Conservation (phyloP, 30 jellyfish, hydroid and myxozoan species). For the Rhopilema esculentum region DNA sequence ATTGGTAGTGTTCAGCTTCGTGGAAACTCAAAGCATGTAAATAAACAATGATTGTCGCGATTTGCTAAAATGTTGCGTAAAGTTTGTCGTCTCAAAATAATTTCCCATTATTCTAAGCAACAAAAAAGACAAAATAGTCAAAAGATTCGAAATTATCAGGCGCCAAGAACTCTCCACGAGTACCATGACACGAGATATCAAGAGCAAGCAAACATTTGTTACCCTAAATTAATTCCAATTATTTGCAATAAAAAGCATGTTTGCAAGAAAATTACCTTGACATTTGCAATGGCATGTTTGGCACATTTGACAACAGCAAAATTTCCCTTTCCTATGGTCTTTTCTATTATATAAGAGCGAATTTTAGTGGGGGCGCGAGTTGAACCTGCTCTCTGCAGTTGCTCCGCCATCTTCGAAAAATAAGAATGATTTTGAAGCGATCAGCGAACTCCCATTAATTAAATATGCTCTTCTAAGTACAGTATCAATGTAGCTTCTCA, state of each 20-base stretch:
- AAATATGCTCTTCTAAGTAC: conserved; percentile 49
- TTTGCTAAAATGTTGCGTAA: background rate
- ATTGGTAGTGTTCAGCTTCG: background rate
- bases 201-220: conserved; percentile 6
- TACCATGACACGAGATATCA: conserved; percentile 1
- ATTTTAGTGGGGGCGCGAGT: conserved; percentile 81
- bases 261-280: conserved; percentile 57
- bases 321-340: conserved; percentile 95
- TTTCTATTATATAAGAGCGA: conserved; percentile 82
- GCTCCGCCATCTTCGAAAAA: conserved; percentile 84
- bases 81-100: background rate
- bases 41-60: background rate
- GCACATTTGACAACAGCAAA: conserved; percentile 98
- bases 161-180: conserved; percentile 11
- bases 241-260: background rate
- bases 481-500: conserved; percentile 42
- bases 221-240: background rate
- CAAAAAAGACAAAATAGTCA: background rate
- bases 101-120: background rate
- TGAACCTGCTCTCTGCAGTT: conserved; percentile 52
- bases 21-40: background rate
- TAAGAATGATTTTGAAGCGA: conserved; percentile 60
- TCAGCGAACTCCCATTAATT: conserved; percentile 58
- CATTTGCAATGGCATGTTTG: conserved; percentile 83
- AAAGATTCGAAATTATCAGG: background rate